Evolutionary conservation across 2,113 vertebrate genomes (phyloP).

Genomic region (Macrotus californicus): DNA sequence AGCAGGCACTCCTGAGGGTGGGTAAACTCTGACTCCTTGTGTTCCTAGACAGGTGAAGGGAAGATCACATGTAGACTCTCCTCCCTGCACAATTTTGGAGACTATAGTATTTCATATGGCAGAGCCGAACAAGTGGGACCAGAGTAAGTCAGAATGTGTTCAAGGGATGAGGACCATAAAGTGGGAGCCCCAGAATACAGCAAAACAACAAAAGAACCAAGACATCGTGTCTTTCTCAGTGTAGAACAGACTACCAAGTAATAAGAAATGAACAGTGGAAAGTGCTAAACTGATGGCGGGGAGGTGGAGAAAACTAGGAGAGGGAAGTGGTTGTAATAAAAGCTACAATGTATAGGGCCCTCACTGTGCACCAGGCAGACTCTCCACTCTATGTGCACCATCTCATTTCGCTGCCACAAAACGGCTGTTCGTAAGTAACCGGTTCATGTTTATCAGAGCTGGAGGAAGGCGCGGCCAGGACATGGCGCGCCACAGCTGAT

Average conservation of each 20-base stretch:
- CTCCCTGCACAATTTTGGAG: not conserved
- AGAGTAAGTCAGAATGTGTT: not conserved
- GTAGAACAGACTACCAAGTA: not conserved
- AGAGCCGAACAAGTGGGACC: not conserved
- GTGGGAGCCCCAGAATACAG: not conserved
- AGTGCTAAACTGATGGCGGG: not conserved
- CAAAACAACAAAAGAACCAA: not conserved
- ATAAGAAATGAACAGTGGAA: not conserved
- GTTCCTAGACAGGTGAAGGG: not conserved
- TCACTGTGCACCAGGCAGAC: not conserved
- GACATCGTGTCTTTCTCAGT: not conserved
- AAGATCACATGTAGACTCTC: not conserved
- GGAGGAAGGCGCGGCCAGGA: not conserved
- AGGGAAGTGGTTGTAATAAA: no score
- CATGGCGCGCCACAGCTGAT: fast-evolving
- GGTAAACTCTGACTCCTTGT: not conserved
- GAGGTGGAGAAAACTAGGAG: not conserved
- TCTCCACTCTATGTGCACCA: no score
- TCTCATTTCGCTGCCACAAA: not conserved
- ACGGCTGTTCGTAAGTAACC: not conserved
- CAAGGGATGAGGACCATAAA: no score
- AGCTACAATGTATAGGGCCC: no score
- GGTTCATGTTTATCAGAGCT: no score
- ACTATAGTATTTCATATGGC: not conserved
- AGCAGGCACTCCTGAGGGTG: not conserved